A percentile compares a stretch with the other conserved stretches of the same genome.
phyloP scores from a whole-genome alignment of 2,888 invertebrate genomes.

The Aphidius colemani region DNA sequence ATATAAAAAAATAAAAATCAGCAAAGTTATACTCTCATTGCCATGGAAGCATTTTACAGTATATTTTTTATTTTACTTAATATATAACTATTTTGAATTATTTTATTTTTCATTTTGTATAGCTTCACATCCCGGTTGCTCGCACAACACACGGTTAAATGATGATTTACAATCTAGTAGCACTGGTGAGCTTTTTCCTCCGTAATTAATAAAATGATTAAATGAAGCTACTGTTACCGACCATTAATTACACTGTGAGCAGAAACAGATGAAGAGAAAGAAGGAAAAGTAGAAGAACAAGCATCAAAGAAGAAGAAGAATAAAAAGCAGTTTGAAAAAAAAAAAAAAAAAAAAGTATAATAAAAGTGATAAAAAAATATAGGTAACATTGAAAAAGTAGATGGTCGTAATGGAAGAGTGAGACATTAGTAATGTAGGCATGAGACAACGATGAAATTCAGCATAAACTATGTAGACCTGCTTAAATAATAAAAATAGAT shows the following conservation, averaged over 20 bases:
- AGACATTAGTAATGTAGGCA: constrained; percentile 21
- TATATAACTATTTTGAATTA: background rate
- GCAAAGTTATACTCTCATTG: background rate
- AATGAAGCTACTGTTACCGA: constrained; percentile 40
- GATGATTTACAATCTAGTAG: constrained; percentile 42
- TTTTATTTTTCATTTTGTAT: constrained; percentile 6
- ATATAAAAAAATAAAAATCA: background rate
- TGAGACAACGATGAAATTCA: background rate
- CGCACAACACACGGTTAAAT: constrained; percentile 17
- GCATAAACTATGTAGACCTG: no score
- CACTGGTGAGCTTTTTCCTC: constrained; percentile 37
- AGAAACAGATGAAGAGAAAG: constrained; percentile 16
- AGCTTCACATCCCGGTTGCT: constrained; percentile 6
- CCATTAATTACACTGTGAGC: constrained; percentile 42
- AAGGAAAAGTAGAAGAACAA: background rate
- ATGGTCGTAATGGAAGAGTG: background rate
- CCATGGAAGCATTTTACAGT: constrained; percentile 6
- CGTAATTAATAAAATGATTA: constrained; percentile 51
- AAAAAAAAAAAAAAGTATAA: no score
- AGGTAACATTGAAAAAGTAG: no score
- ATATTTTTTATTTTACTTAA: constrained; percentile 2
- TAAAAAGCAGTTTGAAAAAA: no score
- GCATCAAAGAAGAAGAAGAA: constrained; percentile 19
- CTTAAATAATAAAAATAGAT: no score
- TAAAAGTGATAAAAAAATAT: no score